Base-by-base conservation (phyloP, 2,113 vertebrate genomes). In the Ploceus nigricollis region DNA sequence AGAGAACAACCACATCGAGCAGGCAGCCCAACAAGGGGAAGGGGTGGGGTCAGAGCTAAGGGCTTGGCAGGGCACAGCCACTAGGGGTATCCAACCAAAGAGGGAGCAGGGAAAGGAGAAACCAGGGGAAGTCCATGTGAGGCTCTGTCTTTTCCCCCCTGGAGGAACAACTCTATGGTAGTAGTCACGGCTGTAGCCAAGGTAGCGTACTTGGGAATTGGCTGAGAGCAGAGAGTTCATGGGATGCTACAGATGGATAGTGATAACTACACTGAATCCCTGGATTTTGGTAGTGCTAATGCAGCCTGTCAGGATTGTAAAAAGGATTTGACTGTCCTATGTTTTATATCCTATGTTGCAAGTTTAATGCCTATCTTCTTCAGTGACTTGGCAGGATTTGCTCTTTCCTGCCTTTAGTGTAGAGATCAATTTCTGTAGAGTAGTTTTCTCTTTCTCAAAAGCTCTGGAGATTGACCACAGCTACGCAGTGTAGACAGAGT, bases 401-500 rank as follows among this genome's bases (percentile, higher is more conserved):
- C 8, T 44, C 16, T 40, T 71, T 12, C 44, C 33, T 64, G 47
- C 20, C 40, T 73, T 60, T 57, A 60, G 44, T 12, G 22, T 22
- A 28, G 15, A 63, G 16, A 30, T 56, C 33, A 58, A 19, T 56
- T 57, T 85, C 51, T 70, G 13, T 11, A 85, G 70, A 30, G 21
- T 2, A 28, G 15, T 44, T 84, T 80, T 80, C 13, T 60, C 17
- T 82, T 58, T 65, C 69, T 79, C 61, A 47, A 51, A 35, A 58
- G 25, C 20, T 48, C 31, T 86, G 71, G 25, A 83, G 40, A 11
- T 31, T 39, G 17, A 31, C 16, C 24, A 48, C 31, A 61, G 40
- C 42, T 39, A 30, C 1, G 1, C 9, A 18, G 3, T 6, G 15
- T 10, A 73, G n/a, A 39, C 0, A 1, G 6, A 10, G 3, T 70